phyloP scores from a whole-genome alignment of 2,888 invertebrate species.

The Zelleria hepariella region DNA sequence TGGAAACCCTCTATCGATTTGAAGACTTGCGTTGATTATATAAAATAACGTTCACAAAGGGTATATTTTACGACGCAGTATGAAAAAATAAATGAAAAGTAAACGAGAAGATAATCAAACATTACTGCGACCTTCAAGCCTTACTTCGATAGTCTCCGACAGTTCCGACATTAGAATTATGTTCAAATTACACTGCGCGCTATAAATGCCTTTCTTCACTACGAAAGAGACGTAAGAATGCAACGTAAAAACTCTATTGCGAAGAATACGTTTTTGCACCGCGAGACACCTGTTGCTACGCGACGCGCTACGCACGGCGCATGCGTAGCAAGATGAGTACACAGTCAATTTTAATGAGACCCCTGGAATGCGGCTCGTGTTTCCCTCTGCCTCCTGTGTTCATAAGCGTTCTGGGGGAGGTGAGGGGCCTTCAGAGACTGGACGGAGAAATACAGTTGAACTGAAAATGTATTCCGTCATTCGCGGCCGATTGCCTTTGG shows the following conservation, averaged over 20 bases:
- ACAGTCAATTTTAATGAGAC: not conserved
- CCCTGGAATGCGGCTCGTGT: not conserved
- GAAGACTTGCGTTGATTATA: too few species aligned
- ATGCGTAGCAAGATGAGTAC: slow-evolving; percentile 10
- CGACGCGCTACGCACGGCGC: slow-evolving; percentile 13
- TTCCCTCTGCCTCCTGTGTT: not conserved
- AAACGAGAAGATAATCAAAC: not conserved
- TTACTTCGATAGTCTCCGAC: not conserved
- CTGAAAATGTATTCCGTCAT: not conserved
- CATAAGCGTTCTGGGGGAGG: not conserved
- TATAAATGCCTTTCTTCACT: not conserved
- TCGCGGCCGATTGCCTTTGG: not conserved
- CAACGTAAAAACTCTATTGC: not conserved
- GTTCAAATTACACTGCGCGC: not conserved
- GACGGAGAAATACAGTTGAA: too few species aligned
- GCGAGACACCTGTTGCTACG: slow-evolving; percentile 21
- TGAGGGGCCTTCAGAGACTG: not conserved
- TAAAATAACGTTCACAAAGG: too few species aligned
- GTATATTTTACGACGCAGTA: too few species aligned
- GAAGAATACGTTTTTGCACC: not conserved
- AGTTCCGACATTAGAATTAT: not conserved
- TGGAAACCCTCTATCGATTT: too few species aligned
- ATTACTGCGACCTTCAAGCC: not conserved
- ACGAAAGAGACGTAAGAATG: not conserved
- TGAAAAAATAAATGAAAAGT: too few species aligned